Percentiles rank a stretch among this genome's conserved stretches.
Conservation (phyloP, 2,888 invertebrate genomes). For the Entomobrya proxima region DNA sequence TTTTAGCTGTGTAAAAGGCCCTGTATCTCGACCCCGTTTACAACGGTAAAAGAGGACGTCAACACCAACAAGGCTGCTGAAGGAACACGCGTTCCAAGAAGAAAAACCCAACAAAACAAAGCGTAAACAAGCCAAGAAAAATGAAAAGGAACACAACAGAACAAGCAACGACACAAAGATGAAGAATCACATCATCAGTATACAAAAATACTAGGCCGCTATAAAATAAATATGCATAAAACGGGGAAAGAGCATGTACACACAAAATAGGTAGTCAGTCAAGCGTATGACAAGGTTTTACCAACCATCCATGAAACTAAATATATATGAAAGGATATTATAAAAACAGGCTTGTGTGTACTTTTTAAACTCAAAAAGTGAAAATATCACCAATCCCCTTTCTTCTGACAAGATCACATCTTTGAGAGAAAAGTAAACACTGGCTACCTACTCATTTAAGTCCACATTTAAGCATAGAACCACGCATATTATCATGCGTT, state of each 20-base stretch:
- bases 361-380: background rate
- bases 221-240: background rate
- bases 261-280: constrained; percentile 49
- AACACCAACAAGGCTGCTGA: constrained; percentile 15
- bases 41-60: constrained; percentile 13
- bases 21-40: constrained; percentile 43
- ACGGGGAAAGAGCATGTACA: background rate
- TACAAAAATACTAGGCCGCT: background rate
- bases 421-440: too few relatives aligned
- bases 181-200: background rate
- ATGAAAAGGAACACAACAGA: background rate
- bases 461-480: too few relatives aligned
- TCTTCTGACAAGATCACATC: too few relatives aligned
- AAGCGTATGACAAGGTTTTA: constrained; percentile 58
- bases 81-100: background rate
- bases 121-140: background rate
- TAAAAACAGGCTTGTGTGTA: background rate
- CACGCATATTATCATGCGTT: too few relatives aligned
- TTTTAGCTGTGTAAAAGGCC: constrained; percentile 36
- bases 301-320: constrained; percentile 31
- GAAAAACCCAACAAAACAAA: background rate
- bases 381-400: too few relatives aligned
- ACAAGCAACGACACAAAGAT: background rate
- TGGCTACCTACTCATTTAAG: too few relatives aligned
- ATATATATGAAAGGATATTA: background rate